Base-by-base conservation (phyloP, 2,113 vertebrate genomes). In the Origma solitaria region DNA sequence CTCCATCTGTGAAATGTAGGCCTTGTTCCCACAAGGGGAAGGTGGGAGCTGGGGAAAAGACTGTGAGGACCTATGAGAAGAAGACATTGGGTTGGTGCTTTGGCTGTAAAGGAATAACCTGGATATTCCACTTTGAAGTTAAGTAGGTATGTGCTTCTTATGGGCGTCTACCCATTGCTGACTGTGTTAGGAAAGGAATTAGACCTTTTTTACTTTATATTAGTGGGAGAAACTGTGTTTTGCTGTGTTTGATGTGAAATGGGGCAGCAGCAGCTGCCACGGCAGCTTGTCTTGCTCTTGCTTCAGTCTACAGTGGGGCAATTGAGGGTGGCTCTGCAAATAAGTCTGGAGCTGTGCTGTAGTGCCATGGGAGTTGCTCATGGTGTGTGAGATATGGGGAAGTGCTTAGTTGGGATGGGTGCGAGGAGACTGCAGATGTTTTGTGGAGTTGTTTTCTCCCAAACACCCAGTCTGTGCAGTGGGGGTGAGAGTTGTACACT, bases 1-100 rank as follows among this genome's bases (percentile, higher is more conserved):
- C 3, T 61, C 2, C 33, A 50, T 15, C 33, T 80, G 31, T 82
- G 66, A 16, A 25, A 22, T 9, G 17, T 3, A 14, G 57, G 10
- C 7, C 17, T 80, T 1, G 1, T 18, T 65, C 15, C 12, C 3
- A 23, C 7, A 23, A 27, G 37, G 24, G 19, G 22, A 37, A 15
- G 23, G 8, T 17, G 16, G 13, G 22, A 53, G 7, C 23, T 64
- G 0, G 11, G 5, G 28, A 9, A 66, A 64, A 10, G 12, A 22
- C 13, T 64, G 10, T 0, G 6, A 45, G 17, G 22, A 35, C 8
- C 2, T 69, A 16, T 0, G 2, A 49, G 22, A 11, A 28, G 49
- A 40, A 1, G 56, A 13, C 10, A 11, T 4, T 25, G 33, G 11
- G 25, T 13, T 18, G 22, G 13, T 42, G 15, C 6, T 69, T 47